Base-by-base conservation (phyloP, 2,888 invertebrate species). In the Unio delphinus region DNA sequence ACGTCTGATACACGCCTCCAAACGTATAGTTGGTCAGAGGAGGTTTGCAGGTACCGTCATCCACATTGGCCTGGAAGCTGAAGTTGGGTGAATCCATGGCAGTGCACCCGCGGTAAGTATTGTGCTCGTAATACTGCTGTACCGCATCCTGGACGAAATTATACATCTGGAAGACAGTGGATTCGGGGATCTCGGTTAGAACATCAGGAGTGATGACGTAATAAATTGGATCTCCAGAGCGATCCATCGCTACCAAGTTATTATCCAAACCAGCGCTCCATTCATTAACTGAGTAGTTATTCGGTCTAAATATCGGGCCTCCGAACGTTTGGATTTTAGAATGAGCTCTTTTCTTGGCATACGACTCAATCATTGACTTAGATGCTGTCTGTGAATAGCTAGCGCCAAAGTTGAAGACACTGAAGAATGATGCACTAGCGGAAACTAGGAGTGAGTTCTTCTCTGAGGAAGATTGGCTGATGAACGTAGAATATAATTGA, bases 1-100 rank as follows among this genome's bases (percentile, higher is more conserved):
- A 85, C 1, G 73, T 74, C 72, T 84, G 85, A 62, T 76, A 86
- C 6, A 83, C 76, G 4, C 87, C 86, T 15, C 87, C 87, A 68
- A 86, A 86, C 8, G 84, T 84, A 45, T 81, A 76, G 67, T 84
- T 84, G 34, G 82, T 81, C 5, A 75, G 72, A 0, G 80, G 73
- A 23, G 78, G 69, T 34, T 75, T 60, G 62, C 87, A 87, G 0
- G 80, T 70, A 15, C 83, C 82, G 63, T 86, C 86, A 57, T 86
- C 83, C n/a, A 83, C 74, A 64, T 87, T 87, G 7, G 87, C 86
- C 30, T 77, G 71, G 57, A 79, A 81, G 55, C 78, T 79, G 68
- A 86, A 87, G 65, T 85, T 85, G 2, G 83, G 82, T 0, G 85
- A 79, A 54, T 80, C 79, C 18, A 65, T 68, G 8, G 80, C 67